Percentiles rank a stretch among this genome's conserved stretches.
phyloP scores from a whole-genome alignment of 2,797 vertebrate genomes.

The Varecia variegata region DNA sequence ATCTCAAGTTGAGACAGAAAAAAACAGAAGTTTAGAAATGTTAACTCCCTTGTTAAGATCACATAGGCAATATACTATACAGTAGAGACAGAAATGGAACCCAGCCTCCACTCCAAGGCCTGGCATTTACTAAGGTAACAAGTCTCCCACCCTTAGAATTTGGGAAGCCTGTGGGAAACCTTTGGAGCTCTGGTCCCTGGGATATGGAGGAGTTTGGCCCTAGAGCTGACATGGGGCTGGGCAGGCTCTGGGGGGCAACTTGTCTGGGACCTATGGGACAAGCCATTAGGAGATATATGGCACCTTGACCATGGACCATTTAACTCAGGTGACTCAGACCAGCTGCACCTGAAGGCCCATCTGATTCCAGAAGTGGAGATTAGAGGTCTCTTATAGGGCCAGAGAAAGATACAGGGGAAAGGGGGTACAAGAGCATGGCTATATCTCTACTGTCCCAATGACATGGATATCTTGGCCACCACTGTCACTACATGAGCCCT shows the following conservation, averaged over 20 bases:
- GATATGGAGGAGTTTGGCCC: neutral
- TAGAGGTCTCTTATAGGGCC: neutral
- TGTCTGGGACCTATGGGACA: neutral
- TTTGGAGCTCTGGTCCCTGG: neutral
- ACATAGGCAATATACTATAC: neutral
- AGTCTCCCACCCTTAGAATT: neutral
- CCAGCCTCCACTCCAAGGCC: neutral
- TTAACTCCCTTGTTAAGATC: neutral
- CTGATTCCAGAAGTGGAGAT: neutral
- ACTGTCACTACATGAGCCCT: neutral
- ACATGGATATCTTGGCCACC: neutral
- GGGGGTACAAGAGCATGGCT: neutral
- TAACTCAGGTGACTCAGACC: neutral
- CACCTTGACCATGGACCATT: neutral
- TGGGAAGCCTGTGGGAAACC: neutral
- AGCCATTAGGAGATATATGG: neutral
- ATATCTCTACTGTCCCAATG: neutral
- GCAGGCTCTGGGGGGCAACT: neutral
- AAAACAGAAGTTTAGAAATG: neutral
- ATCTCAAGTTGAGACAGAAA: neutral
- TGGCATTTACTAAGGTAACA: neutral
- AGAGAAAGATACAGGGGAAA: neutral
- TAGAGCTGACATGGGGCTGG: neutral
- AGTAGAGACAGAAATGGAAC: neutral
- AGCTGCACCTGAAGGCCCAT: neutral